phyloP scores from a whole-genome alignment of 2,888 invertebrate genomes.

The Oxyscelio sp. region DNA sequence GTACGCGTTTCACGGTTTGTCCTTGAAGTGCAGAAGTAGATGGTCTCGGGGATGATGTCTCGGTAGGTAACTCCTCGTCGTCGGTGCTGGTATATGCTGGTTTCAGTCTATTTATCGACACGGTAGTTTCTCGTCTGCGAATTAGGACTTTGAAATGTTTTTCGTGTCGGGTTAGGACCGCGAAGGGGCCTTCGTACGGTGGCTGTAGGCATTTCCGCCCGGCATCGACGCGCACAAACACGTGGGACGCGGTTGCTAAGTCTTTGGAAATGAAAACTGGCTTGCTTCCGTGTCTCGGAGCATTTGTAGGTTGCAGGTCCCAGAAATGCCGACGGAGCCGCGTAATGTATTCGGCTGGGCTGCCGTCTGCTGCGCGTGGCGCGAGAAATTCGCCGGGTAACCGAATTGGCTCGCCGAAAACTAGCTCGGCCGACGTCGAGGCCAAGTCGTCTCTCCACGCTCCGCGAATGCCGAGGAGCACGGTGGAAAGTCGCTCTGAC shows the following conservation, averaged over 20 bases:
- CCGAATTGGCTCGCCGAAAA: constrained; percentile 12
- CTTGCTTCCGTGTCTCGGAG: background rate
- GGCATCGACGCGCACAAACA: constrained; percentile 4
- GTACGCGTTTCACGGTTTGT: background rate
- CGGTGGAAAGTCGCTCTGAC: constrained; percentile 74
- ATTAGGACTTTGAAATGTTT: constrained; percentile 1
- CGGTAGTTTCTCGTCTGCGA: background rate
- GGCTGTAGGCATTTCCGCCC: background rate
- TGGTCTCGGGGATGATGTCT: background rate
- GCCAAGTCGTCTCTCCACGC: constrained; percentile 69
- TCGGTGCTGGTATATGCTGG: constrained; percentile 7
- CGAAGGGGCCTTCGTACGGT: constrained; percentile 3
- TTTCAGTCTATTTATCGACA: constrained; percentile 25
- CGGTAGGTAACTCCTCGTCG: background rate
- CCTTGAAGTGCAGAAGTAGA: background rate
- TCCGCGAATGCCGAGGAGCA: constrained; percentile 78
- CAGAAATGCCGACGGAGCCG: background rate
- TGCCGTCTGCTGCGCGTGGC: background rate
- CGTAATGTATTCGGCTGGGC: background rate
- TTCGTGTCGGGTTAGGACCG: background rate
- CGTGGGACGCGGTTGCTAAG: background rate
- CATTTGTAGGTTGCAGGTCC: background rate
- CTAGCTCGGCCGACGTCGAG: constrained; percentile 6
- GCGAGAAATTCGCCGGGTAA: constrained; percentile 1
- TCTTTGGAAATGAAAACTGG: constrained; percentile 18